Base-by-base conservation (phyloP, 1,140 invertebrate genomes). In the Solen grandis region DNA sequence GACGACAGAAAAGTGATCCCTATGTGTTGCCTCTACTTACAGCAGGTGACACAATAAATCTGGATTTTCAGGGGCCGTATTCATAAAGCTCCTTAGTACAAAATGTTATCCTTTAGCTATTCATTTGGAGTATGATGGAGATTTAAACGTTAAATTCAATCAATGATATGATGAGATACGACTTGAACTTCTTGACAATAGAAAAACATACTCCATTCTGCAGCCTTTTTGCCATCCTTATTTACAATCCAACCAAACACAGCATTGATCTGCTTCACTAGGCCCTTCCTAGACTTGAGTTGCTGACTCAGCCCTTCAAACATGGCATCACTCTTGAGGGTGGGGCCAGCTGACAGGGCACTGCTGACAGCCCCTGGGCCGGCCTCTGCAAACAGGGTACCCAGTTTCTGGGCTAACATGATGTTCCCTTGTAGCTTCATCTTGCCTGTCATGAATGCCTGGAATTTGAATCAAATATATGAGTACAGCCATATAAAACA, bases 361-460 rank as follows among this genome's bases (percentile, higher is more conserved):
- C 41, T 46, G 41, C 8, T 8, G 19, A 8, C 19, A 46, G 41
- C 41, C 19, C 19, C 19, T 8, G 41, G 8, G 41, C 41, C 41
- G 8, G 19, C 41, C 41, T 46, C 41, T 8, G 41, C 41, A 46
- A 97, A 93, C 14, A 98, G 91, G 5, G 94, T 93, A 76, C 95
- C 95, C 41, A 99, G 92, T 92, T 98, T 98, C 92, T 98, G 97
- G 3, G 96, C 95, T 5, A 98, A 92, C 96, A 98, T 97, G 46
- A 98, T 95, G 89, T 98, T 98, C 75, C 97, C 97, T 85, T 95
- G 94, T 52, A 98, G 94, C 93, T 98, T 98, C 66, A 99, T 89
- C 91, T 96, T 97, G 27, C 97, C 97, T 89, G 95, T 95, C 95
- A 98, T 96, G 91, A 98, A 99, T 5, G 97, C 97, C 82, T 91